These are phyloP conservation scores for Cherax quadricarinatus DNA, from an alignment of 1,140 invertebrate species.

Conservation along the genomic window DNA sequence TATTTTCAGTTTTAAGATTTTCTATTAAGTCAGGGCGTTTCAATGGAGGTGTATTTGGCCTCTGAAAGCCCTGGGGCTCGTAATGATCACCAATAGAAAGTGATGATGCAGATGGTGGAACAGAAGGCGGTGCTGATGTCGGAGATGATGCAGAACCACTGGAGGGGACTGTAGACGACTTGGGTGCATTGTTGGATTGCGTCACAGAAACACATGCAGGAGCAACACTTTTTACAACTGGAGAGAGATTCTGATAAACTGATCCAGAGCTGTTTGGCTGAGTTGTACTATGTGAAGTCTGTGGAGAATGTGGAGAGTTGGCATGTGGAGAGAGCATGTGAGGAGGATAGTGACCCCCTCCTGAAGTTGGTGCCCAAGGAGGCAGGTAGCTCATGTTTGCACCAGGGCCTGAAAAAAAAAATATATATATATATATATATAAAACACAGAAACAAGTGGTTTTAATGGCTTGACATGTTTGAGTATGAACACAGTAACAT, in stretches of 20 bases:
- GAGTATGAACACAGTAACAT: too few relatives aligned
- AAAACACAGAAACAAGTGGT: background rate
- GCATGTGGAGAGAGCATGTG: slow-evolving; percentile 67
- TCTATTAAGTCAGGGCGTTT: slow-evolving; percentile 45
- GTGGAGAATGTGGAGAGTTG: slow-evolving; percentile 45
- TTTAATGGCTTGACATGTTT: too few relatives aligned
- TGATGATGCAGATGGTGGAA: slow-evolving; percentile 31
- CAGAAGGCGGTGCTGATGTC: slow-evolving; percentile 26
- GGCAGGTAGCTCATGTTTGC: slow-evolving; percentile 73
- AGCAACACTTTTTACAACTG: slow-evolving; percentile 46
- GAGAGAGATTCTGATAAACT: slow-evolving; percentile 56
- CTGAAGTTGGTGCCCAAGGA: slow-evolving; percentile 65
- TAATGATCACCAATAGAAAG: slow-evolving; percentile 64
- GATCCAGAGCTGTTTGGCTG: slow-evolving; percentile 21
- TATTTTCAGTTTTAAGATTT: slow-evolving; percentile 34
- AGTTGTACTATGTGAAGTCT: slow-evolving; percentile 41
- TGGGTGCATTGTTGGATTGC: slow-evolving; percentile 41
- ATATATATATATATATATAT: background rate
- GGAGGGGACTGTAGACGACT: slow-evolving; percentile 41
- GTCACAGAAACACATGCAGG: slow-evolving; percentile 44
- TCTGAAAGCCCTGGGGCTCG: slow-evolving; percentile 71
- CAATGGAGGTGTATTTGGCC: slow-evolving; percentile 50
- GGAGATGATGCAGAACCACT: slow-evolving; percentile 47
- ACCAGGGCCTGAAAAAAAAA: slow-evolving; percentile 56
- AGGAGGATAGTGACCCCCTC: slow-evolving; percentile 70